A percentile compares a stretch with the other conserved stretches of the same genome.
Evolutionary conservation across 1,140 invertebrate species (phyloP).

Genomic region (Wiebesia pumilae): DNA sequence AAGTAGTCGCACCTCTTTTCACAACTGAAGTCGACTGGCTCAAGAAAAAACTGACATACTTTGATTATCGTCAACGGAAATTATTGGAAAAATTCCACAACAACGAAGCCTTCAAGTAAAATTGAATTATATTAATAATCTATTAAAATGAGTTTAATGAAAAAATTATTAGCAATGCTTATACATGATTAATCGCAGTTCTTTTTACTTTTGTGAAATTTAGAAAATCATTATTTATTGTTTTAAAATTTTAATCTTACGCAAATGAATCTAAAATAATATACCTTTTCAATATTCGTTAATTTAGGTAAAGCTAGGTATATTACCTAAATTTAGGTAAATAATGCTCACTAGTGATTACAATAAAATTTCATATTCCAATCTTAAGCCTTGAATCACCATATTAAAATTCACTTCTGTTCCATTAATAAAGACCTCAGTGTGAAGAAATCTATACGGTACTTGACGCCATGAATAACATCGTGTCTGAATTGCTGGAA

Average conservation of each 20-base stretch:
- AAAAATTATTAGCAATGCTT: too few species aligned
- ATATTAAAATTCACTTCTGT: background rate
- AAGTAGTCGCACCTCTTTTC: slow-evolving; percentile 87
- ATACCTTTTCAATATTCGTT: too few species aligned
- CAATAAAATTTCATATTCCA: too few species aligned
- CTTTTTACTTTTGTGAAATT: background rate
- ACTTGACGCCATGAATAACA: slow-evolving; percentile 84
- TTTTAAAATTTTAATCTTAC: too few species aligned
- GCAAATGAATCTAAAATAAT: too few species aligned
- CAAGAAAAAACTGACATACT: slow-evolving; percentile 82
- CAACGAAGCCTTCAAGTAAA: slow-evolving; percentile 81
- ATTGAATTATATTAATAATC: background rate
- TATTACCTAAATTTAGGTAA: too few species aligned
- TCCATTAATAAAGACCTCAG: slow-evolving; percentile 54
- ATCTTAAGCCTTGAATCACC: too few species aligned
- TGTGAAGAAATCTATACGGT: slow-evolving; percentile 81
- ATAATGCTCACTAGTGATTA: too few species aligned
- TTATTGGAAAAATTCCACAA: slow-evolving; percentile 86
- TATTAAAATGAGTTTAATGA: background rate
- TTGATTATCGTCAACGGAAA: slow-evolving; percentile 85
- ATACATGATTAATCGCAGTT: background rate
- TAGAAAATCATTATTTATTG: too few species aligned
- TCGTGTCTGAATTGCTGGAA: slow-evolving; percentile 81
- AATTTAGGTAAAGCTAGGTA: too few species aligned
- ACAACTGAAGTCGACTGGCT: slow-evolving; percentile 81